Evolutionary conservation across 1,140 invertebrate genomes (phyloP), one percentile per base, ranked within the genome.

Genomic region (Thaumetopoea pityocampa): DNA sequence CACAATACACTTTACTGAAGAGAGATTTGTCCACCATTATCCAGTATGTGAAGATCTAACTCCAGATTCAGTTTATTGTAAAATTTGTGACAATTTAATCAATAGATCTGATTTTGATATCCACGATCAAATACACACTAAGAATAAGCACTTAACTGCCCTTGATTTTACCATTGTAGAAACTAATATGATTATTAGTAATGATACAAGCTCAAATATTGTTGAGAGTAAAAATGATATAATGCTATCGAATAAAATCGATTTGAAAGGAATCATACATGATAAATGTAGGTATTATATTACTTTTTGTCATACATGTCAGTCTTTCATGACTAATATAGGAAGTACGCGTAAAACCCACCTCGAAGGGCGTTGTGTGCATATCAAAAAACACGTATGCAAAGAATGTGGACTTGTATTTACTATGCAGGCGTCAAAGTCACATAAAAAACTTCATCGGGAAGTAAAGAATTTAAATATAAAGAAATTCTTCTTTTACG

Each of bases 381-480:
- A 53, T 15, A 28, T 62, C 10, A 9, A 14, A 11, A 65, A 50
- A 47, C 28, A 26, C 27, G 32, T 57, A 10, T 78, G 73, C 40
- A 60, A 57, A 38, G 36, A 36, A 22, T 78, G 73, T 59, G 73
- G 73, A n/a, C 47, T 79, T 23, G 30, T 60, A 10, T 51, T 71
- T 34, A 60, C 63, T n/a, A 24, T 14, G 10, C 50, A 50, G 38
- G 24, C 30, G 30, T 49, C 58, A 9, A 15, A 18, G 3, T 23
- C 37, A 3, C 73, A 78, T 36, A 52, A 37, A 51, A 42, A 37
- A n/a, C 9, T 60, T 18, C 65, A 74, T 26, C 8, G 35, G 15
- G 43, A 59, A 33, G 30, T 51, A 11, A 45, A 47, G 24, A 27
- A 47, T 24, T 37, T 69, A 27, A 61, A 33, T 41, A 45, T 79